Percentiles rank a stretch among this genome's conserved stretches.
phyloP scores from a whole-genome alignment of 2,113 vertebrate species.

The Muscicapa adusta region DNA sequence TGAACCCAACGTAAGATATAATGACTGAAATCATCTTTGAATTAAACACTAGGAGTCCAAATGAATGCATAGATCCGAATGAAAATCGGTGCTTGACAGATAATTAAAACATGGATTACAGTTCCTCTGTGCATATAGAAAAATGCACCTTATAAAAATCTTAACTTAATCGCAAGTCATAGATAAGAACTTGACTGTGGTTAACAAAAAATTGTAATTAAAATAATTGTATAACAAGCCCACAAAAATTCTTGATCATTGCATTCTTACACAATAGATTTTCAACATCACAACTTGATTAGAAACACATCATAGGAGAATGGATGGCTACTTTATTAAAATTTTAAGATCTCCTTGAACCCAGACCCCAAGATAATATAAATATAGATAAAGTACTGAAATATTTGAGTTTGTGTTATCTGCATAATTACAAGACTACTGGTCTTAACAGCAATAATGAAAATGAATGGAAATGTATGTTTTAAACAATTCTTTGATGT shows the following conservation, averaged over 20 bases:
- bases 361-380: neutral
- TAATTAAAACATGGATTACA: neutral
- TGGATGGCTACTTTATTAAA: neutral
- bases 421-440: neutral
- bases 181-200: neutral
- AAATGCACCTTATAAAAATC: neutral
- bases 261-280: neutral
- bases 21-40: neutral
- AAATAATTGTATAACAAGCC: neutral
- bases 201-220: neutral
- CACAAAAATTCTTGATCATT: neutral
- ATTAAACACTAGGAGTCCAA: neutral
- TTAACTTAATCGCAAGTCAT: fast-evolving
- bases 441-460: neutral
- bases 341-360: neutral
- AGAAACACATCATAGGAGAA: neutral
- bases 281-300: neutral
- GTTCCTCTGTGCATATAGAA: neutral
- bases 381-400: neutral
- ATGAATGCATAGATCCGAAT: neutral
- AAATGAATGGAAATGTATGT: neutral
- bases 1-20: neutral
- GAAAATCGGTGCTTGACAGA: neutral
- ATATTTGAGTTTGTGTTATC: neutral
- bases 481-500: neutral